Percentiles rank a stretch among this genome's conserved stretches.
Evolutionary conservation across 2,797 vertebrate genomes (phyloP).

Genomic region (Champsocephalus gunnari): DNA sequence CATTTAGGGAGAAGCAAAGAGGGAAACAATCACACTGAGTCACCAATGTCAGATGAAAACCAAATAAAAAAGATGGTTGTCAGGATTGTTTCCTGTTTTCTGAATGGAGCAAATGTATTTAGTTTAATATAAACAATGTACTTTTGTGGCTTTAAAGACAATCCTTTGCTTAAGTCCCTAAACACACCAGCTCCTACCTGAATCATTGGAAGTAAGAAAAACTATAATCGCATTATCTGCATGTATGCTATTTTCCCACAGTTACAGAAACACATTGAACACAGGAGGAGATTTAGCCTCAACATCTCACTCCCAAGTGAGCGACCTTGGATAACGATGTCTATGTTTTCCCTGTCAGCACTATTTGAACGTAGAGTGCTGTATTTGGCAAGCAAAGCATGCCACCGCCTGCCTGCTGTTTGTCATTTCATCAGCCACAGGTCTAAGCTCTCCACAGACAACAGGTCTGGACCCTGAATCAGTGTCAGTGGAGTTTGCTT

Average conservation of each 20-base stretch:
- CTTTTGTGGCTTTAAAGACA: background rate
- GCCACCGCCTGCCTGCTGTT: slow-evolving; percentile 79
- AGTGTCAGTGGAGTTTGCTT: slow-evolving; percentile 11
- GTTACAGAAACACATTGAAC: slow-evolving; percentile 31
- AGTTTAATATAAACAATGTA: background rate
- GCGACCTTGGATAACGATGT: slow-evolving; percentile 65
- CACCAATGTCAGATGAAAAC: slow-evolving; percentile 31
- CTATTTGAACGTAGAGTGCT: slow-evolving; percentile 70
- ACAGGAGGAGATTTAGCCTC: slow-evolving; percentile 57
- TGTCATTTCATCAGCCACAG: slow-evolving; percentile 75
- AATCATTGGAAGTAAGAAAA: slow-evolving; percentile 30
- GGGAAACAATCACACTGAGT: slow-evolving; percentile 34
- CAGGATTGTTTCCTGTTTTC: background rate
- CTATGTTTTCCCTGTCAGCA: slow-evolving; percentile 77
- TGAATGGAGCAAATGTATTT: background rate
- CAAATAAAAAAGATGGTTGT: slow-evolving; percentile 18
- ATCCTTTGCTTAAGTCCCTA: background rate
- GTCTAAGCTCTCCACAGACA: slow-evolving; percentile 47
- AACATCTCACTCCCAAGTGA: slow-evolving; percentile 45
- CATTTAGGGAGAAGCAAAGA: slow-evolving; percentile 35
- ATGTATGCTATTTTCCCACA: slow-evolving; percentile 49
- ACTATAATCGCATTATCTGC: slow-evolving; percentile 18
- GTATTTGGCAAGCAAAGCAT: slow-evolving; percentile 77
- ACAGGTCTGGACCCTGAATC: slow-evolving; percentile 29
- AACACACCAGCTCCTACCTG: slow-evolving; percentile 12